phyloP scores from a whole-genome alignment of 2,797 vertebrate genomes.

The Rhinichthys osculus region DNA sequence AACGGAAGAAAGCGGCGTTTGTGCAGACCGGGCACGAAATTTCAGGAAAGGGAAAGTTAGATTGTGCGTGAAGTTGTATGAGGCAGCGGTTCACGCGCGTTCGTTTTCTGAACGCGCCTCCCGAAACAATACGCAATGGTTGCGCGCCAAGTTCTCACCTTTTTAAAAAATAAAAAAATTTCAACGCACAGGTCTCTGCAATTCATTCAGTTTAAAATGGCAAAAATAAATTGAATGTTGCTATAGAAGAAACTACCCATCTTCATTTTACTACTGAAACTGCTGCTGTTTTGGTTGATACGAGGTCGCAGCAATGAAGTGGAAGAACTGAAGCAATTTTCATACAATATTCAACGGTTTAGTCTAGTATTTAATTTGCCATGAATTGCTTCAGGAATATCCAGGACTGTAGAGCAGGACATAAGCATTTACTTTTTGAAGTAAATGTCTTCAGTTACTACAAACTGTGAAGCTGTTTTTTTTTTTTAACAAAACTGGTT shows the following conservation, averaged over 20 bases:
- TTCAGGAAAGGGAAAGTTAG: slow-evolving; percentile 69
- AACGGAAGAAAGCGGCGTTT: slow-evolving; percentile 90
- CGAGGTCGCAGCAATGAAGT: background rate
- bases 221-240: background rate
- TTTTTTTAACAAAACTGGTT: too few species aligned
- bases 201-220: background rate
- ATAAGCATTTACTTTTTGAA: background rate
- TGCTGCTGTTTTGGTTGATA: background rate
- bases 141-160: background rate
- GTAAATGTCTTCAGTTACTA: background rate
- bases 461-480: background rate
- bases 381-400: background rate
- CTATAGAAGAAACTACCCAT: background rate
- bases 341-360: background rate
- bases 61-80: slow-evolving; percentile 29
- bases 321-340: background rate
- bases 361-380: background rate
- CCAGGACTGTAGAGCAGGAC: too few species aligned
- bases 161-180: background rate
- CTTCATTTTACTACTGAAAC: background rate
- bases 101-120: background rate
- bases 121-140: background rate
- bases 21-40: slow-evolving; percentile 79
- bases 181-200: background rate
- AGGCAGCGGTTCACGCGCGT: background rate